Base-by-base conservation (phyloP, 2,113 vertebrate genomes). In the Notarius quadriscutis region DNA sequence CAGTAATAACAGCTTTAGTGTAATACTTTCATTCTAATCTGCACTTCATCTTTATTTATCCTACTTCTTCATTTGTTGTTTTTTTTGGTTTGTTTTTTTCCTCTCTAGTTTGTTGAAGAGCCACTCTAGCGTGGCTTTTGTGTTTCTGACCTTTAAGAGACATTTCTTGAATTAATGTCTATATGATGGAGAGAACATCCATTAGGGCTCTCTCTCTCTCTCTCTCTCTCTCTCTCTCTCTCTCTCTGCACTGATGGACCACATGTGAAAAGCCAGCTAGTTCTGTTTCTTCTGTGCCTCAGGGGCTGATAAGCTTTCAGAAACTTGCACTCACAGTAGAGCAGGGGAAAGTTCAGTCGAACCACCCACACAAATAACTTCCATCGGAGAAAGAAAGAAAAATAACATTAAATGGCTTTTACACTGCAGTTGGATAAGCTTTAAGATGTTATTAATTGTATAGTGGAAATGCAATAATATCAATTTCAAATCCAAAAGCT, bases 331-430 rank as follows among this genome's bases (percentile, higher is more conserved):
- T 79, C n/a, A 30, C 34, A 41, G 34, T 10, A 15, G 72, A 79
- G 77, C 51, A 7, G 41, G 15, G 62, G 62, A 69, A 80, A 74
- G 74, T 84, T 83, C 78, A 87, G 79, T 72, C 7, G 41, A 82
- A 60, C 85, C 85, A 57, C 87, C 86, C 77, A 89, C 86, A 34
- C 12, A 12, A 84, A 63, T 72, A 80, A 87, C 50, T 63, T 57
- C 10, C 75, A 74, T 80, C 78, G 34, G 81, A 60, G 65, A 86
- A 69, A 50, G 3, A 69, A 20, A 58, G 65, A 88, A 79, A 62
- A 57, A 67, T 18, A 30, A 41, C 8, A n/a, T 63, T 62, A 83
- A 83, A 71, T 62, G 69, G 20, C 25, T 84, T 84, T 88, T 60
- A 71, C 14, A 20, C 53, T 12, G 15, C 30, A 53, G 69, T 63